A percentile compares a stretch with the other conserved stretches of the same genome.
Evolutionary conservation across 2,113 vertebrate species (phyloP).

Genomic region (Mustela nigripes): DNA sequence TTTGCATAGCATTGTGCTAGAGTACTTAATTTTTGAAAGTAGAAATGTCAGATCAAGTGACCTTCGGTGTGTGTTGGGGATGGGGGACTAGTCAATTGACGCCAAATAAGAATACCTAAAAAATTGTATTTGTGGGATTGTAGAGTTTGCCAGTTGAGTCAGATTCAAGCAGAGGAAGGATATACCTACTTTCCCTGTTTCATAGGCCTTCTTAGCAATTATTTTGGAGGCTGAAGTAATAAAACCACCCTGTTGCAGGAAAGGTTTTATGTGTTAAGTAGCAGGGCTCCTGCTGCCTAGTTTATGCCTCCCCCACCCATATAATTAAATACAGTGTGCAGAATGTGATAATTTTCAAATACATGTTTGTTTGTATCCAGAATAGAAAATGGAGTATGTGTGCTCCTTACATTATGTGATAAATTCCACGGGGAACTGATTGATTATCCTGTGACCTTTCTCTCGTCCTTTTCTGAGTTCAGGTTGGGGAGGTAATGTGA

Average conservation of each 20-base stretch:
- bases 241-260: background rate
- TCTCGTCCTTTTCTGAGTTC: background rate
- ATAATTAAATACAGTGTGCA: background rate
- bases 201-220: slow-evolving; percentile 24
- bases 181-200: background rate
- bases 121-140: slow-evolving; percentile 24
- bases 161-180: background rate
- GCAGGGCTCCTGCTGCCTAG: background rate
- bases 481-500: background rate
- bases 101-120: slow-evolving; percentile 26
- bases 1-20: slow-evolving; percentile 2
- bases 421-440: background rate
- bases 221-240: background rate
- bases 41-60: slow-evolving; percentile 16
- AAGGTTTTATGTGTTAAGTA: background rate
- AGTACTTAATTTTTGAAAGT: slow-evolving; percentile 25
- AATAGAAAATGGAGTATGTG: background rate
- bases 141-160: slow-evolving; percentile 30
- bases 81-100: background rate
- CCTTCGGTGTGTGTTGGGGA: background rate
- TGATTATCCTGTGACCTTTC: background rate
- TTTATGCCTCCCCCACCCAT: background rate
- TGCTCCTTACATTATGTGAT: background rate
- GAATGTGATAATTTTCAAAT: background rate
- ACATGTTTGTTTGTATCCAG: background rate